Conservation (phyloP, 2,888 invertebrate species). For the Neocrepidodera transversa region DNA sequence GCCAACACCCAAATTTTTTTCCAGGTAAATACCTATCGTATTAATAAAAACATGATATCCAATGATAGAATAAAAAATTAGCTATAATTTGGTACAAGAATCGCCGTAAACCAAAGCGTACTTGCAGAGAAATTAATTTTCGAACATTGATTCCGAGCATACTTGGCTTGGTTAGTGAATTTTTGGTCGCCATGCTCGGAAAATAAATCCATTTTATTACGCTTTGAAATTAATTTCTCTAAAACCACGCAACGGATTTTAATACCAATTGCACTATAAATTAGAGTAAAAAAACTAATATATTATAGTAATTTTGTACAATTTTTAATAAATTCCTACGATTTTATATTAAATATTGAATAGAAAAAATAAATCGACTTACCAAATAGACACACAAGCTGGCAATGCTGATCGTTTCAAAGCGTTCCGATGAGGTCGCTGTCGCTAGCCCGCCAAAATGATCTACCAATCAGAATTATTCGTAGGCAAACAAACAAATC, state of each 20-base stretch:
- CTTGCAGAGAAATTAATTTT: constrained; percentile 55
- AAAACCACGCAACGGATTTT: constrained; percentile 43
- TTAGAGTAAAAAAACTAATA: constrained; percentile 58
- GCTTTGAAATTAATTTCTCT: constrained; percentile 53
- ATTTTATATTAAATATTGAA: constrained; percentile 57
- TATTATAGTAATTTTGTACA: constrained; percentile 50
- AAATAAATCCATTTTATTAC: constrained; percentile 52
- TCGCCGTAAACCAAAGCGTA: constrained; percentile 28
- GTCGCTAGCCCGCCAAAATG: constrained; percentile 56
- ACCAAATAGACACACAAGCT: constrained; percentile 48
- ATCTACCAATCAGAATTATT: constrained; percentile 49
- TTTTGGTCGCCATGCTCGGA: constrained; percentile 54
- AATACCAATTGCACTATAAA: constrained; percentile 51
- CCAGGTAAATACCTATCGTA: constrained; percentile 36
- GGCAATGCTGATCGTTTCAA: constrained; percentile 42
- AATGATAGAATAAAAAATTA: constrained; percentile 48
- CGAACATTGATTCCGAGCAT: constrained; percentile 39
- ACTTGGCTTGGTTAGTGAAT: constrained; percentile 44
- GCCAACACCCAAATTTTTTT: constrained; percentile 60
- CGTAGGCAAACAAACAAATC: constrained; percentile 42
- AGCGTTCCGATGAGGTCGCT: constrained; percentile 58
- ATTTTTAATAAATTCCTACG: constrained; percentile 52
- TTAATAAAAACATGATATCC: constrained; percentile 39
- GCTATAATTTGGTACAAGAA: constrained; percentile 48
- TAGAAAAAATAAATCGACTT: constrained; percentile 53